Evolutionary conservation across 2,888 invertebrate species (phyloP).

Genomic region (Callyntrura guangdongensis): DNA sequence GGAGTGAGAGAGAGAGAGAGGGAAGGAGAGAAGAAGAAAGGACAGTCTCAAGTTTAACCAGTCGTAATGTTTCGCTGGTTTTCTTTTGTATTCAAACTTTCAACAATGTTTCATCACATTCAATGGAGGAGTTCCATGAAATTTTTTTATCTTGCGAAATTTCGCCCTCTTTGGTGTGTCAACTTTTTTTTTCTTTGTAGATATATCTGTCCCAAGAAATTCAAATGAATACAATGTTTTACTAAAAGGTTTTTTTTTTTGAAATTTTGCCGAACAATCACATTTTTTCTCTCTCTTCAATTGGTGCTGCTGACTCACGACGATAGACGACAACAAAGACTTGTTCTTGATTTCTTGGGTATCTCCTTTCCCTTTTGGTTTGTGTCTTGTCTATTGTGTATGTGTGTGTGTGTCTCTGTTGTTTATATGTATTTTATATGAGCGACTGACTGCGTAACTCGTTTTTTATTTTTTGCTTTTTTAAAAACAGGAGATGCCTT

Average conservation of each 20-base stretch:
- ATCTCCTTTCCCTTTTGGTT: constrained; percentile 37
- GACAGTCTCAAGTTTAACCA: constrained; percentile 66
- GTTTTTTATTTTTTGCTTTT: constrained; percentile 40
- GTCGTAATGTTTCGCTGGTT: constrained; percentile 27
- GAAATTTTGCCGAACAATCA: constrained; percentile 75
- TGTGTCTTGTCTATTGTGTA: too few relatives aligned
- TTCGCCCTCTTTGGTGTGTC: constrained; percentile 8
- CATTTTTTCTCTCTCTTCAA: constrained; percentile 64
- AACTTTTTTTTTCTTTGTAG: constrained; percentile 18
- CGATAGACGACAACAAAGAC: constrained; percentile 38
- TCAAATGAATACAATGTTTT: constrained; percentile 67
- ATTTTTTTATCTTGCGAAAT: constrained; percentile 69
- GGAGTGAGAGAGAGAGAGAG: too few relatives aligned
- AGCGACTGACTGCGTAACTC: constrained; percentile 48
- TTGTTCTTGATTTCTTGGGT: constrained; percentile 16
- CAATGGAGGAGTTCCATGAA: constrained; percentile 71
- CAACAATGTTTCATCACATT: constrained; percentile 71
- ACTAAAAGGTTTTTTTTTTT: constrained; percentile 43
- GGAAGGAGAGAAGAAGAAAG: too few relatives aligned
- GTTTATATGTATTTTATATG: constrained; percentile 49
- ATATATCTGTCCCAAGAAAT: constrained; percentile 50
- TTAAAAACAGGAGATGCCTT: constrained; percentile 74
- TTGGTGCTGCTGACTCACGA: constrained; percentile 56
- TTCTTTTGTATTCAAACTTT: constrained; percentile 49
- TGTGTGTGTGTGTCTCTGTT: too few relatives aligned